Base-by-base conservation (phyloP, 2,113 vertebrate genomes). In the Labrus mixtus region DNA sequence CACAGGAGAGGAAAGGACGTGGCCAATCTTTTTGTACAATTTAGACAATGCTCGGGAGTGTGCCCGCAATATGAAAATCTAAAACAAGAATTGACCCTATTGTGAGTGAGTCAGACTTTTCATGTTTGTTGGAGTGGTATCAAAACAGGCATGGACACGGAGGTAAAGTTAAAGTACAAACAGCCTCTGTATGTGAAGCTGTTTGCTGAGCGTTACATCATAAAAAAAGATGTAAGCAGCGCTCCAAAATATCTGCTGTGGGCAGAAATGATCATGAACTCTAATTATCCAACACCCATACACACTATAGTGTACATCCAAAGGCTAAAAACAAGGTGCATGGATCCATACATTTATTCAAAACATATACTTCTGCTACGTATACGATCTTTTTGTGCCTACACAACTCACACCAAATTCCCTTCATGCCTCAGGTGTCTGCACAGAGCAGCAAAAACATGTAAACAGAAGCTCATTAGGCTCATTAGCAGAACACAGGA, bases 381-480 rank as follows among this genome's bases (percentile, higher is more conserved):
- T 2, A 13, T 23, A 3, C 23, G 9, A 22, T 58, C 36, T 46
- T 25, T 19, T 17, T 0, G 36, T 70, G 51, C 60, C 74, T 74
- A 71, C 74, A 64, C 71, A 83, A 19, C 62, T 29, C 41, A 58
- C 77, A 66, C 39, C 12, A 48, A 48, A 48, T 17, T 19, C 55
- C n/a, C 29, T 51, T 60, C 22, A 57, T 69, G 83, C 83, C 81
- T 79, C 25, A 90, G 87, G 86, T 87, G 81, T 75, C 60, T 10
- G 66, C 60, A 37, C 22, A 45, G 41, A 87, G 56, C 57, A 69
- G 59, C 78, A 77, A 48, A 75, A 82, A 59, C 63, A 66, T 68
- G 78, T 72, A 79, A 85, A 85, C 70, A 85, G 56, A 4, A 55
- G 79, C 89, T 89, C 81, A 72, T 90, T 89, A 85, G 73, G 66